Base-by-base conservation (phyloP, 2,888 invertebrate genomes). In the Apamea sordens region DNA sequence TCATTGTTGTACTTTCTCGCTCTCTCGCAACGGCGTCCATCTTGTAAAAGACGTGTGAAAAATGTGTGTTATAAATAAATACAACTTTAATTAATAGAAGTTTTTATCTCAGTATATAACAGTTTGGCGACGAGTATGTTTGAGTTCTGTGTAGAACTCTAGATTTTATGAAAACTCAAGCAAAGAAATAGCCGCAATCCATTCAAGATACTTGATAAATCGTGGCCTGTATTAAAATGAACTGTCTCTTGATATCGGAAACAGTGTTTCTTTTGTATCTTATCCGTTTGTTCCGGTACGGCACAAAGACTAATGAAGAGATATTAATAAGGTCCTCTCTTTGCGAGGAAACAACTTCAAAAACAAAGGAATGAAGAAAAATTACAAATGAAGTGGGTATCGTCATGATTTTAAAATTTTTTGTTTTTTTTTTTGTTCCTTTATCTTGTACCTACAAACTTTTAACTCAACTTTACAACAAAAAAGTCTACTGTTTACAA, bases 271-370 rank as follows among this genome's bases (percentile, higher is more conserved):
- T 72, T 84, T 75, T 78, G 64, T 86, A 80, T 63, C 56, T 72
- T 28, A 68, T 74, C 63, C 63, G 73, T 77, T 84, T 85, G 59
- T 86, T 84, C 80, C 84, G 80, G 67, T 61, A 83, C 68, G 63
- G 80, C 41, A 87, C 87, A 85, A 84, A 80, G 65, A 87, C 74
- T 84, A 84, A 87, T 87, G 84, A 87, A 84, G 74, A 84, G 80
- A 87, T 83, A 80, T 84, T 85, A 84, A 84, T 76, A 80, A 73
- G 77, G 74, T 76, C 77, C 73, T 53, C 44, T 83, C 73, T 80
- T 80, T 73, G 75, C 77, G 72, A 68, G 77, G 53, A 80, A 84
- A 80, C 80, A 84, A 84, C 75, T 80, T 80, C 80, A 80, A 77
- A 84, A 87, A 87, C 77, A 85, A 87, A 87, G 24, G 53, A 84